Conservation (phyloP, 1,140 invertebrate genomes). For the Aphelinus atriplicis region DNA sequence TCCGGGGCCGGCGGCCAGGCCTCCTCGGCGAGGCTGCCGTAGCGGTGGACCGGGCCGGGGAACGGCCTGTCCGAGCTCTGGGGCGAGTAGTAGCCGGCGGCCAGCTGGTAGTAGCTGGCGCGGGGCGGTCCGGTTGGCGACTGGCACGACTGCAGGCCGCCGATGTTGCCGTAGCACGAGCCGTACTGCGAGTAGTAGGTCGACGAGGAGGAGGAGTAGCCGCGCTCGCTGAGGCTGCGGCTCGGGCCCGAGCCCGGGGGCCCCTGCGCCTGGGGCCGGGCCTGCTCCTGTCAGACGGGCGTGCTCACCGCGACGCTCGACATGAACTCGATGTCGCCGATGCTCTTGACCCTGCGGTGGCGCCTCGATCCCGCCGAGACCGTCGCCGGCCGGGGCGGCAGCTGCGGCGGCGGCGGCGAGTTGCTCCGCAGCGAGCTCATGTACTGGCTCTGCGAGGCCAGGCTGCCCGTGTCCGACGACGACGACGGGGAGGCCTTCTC, state of each 20-base stretch:
- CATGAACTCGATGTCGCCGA: constrained; percentile 76
- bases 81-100: constrained; percentile 61
- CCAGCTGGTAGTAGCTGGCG: constrained; percentile 56
- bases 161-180: constrained; percentile 60
- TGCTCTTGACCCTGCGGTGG: constrained; percentile 77
- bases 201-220: constrained; percentile 58
- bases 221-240: constrained; percentile 61
- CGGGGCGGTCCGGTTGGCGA: constrained; percentile 36
- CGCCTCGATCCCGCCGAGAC: constrained; percentile 61
- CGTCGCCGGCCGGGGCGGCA: constrained; percentile 58
- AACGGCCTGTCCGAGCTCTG: constrained; percentile 60
- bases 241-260: constrained; percentile 54
- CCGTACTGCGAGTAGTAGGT: constrained; percentile 56
- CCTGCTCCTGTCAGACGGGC: constrained; percentile 63
- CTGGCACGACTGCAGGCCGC: constrained; percentile 34
- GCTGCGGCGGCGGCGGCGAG: constrained; percentile 60
- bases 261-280: constrained; percentile 23
- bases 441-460: constrained; percentile 63
- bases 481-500: constrained; percentile 69
- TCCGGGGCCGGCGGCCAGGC: constrained; percentile 54
- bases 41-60: constrained; percentile 58
- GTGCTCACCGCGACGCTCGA: constrained; percentile 63
- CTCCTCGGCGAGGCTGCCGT: constrained; percentile 62
- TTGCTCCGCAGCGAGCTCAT: constrained; percentile 62
- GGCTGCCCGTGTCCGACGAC: constrained; percentile 69